Conservation (phyloP, 2,797 vertebrate genomes). For the Trachops cirrhosus region DNA sequence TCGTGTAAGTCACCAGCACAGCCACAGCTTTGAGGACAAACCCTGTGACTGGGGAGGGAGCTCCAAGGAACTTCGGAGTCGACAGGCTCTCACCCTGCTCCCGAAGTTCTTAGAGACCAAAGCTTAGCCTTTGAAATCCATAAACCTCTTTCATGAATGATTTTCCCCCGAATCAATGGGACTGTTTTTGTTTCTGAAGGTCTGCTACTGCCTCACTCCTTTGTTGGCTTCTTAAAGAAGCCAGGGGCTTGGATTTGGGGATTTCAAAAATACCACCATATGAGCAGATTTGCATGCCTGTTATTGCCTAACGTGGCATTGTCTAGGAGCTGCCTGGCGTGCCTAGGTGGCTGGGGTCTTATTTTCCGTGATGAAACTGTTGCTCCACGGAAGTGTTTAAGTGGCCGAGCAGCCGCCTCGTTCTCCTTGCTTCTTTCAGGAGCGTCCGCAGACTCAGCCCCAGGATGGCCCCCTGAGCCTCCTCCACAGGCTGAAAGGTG, state of each 20-base stretch:
- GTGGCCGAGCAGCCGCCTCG: neutral
- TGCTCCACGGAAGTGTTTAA: neutral
- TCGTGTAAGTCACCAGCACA: neutral
- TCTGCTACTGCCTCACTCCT: neutral
- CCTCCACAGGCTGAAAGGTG: neutral
- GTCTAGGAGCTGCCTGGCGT: neutral
- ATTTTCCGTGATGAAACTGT: neutral
- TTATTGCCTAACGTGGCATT: neutral
- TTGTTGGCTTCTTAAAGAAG: neutral
- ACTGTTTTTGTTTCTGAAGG: conserved; percentile 11
- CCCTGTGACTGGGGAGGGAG: neutral
- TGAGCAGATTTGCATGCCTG: neutral
- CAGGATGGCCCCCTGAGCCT: fast-evolving
- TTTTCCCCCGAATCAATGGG: neutral
- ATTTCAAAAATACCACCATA: conserved; percentile 17
- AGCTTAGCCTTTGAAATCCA: neutral
- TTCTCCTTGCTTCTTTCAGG: neutral
- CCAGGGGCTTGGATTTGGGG: neutral
- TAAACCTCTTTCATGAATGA: neutral
- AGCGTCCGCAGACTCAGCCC: neutral
- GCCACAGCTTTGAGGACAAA: neutral
- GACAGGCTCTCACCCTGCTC: neutral
- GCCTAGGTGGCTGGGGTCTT: neutral
- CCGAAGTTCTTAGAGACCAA: neutral
- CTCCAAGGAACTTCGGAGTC: neutral